Evolutionary conservation across 2,888 invertebrate genomes (phyloP), one percentile per base, ranked within the genome.

Genomic region (Acrobasis repandana): DNA sequence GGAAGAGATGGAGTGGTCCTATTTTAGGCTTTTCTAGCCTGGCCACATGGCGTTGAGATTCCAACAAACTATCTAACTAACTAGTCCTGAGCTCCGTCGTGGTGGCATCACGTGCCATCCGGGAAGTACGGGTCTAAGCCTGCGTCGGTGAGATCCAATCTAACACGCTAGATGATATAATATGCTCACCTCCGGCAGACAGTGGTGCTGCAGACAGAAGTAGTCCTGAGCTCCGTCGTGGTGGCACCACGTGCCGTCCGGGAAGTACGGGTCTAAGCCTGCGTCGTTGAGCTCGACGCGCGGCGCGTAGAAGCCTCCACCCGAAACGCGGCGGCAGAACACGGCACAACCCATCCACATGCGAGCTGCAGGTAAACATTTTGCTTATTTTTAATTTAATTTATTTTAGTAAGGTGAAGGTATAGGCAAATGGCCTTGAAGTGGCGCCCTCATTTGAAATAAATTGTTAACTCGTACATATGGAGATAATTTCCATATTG

Each of bases 171-270:
- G 4, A 28, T 5, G 28, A 28, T 14, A 14, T 10, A n/a, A 43
- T n/a, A 43, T 43, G 14, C 71, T 65, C 76, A 95, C 95, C 90
- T 96, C 95, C 0, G 96, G 95, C 62, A 96, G 83, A 79, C 96
- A 96, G 72, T 95, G 95, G 79, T 96, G 96, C 69, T 95, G 95
- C 60, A 95, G 86, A 73, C 96, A 96, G 79, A 94, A 96, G 86
- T 94, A 96, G 80, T 96, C 92, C 63, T 93, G 88, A 16, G 86
- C 84, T 51, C 93, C 93, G 71, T 95, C 94, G 73, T 92, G 90
- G 79, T 96, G 95, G 77, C 96, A 96, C 95, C 95, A 96, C 3
- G 96, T 96, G 14, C 96, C 96, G 85, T 96, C 96, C 0, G 96
- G 96, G 76, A 96, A 95, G 83, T 95, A 95, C 0, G 96, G 94